Evolutionary conservation across 1,140 invertebrate genomes (phyloP), one percentile per base, ranked within the genome.

Genomic region (Phymastichus coffea): DNA sequence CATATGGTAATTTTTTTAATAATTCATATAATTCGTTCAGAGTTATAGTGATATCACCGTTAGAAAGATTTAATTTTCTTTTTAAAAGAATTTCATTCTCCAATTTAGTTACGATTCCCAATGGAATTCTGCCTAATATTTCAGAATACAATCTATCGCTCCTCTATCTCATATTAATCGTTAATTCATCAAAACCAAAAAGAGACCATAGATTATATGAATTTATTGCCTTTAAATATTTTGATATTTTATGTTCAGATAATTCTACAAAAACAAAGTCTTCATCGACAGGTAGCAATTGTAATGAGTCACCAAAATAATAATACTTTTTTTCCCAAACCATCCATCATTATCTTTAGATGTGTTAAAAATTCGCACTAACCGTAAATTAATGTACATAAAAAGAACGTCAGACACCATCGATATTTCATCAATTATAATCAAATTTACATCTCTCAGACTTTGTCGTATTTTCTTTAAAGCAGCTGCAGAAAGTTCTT

Each of bases 121-220:
- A n/a, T n/a, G n/a, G n/a, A n/a, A n/a, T n/a, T n/a, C n/a, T n/a
- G n/a, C n/a, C n/a, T n/a, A n/a, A n/a, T n/a, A n/a, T n/a, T n/a
- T n/a, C n/a, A n/a, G n/a, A n/a, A n/a, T n/a, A n/a, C n/a, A n/a
- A n/a, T n/a, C n/a, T n/a, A n/a, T n/a, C n/a, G n/a, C n/a, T n/a
- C n/a, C n/a, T n/a, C n/a, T n/a, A n/a, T n/a, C n/a, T n/a, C n/a
- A n/a, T n/a, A n/a, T n/a, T n/a, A n/a, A 63, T 64, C 17, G 43
- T 61, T 15, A 66, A 47, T 33, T 66, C 66, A 55, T 65, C 58
- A 41, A 66, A 70, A 10, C 35, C 10, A 52, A 67, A 69, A 44
- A 63, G 54, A 28, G 49, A 30, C 66, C 66, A 70, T 38, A 70
- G 38, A 58, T 72, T 57, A 20, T 52, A 15, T 26, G 44, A 46